Percentiles rank a stretch among this genome's conserved stretches.
Evolutionary conservation across 2,888 invertebrate species (phyloP).

Genomic region (Torymus aiolomorphi): DNA sequence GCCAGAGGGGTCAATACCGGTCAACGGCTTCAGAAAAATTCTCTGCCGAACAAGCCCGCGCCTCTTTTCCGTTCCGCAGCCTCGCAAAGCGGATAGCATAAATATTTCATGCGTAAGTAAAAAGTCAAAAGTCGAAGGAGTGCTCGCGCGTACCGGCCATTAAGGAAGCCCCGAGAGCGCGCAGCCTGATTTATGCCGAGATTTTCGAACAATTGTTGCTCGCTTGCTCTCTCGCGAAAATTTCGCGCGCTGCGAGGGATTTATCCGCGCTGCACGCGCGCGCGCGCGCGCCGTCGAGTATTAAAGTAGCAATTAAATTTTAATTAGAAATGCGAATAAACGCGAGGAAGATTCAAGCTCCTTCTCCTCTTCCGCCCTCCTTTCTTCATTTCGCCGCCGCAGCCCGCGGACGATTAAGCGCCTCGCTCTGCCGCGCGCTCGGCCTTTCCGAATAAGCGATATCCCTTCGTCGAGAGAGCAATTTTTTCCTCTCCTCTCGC

Average conservation of each 20-base stretch:
- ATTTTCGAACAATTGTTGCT: constrained; percentile 45
- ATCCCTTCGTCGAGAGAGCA: constrained; percentile 40
- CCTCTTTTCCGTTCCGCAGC: no score
- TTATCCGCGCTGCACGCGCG: neutral
- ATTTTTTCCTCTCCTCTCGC: constrained; percentile 13
- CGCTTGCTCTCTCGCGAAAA: neutral
- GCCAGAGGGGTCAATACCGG: no score
- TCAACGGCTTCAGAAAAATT: no score
- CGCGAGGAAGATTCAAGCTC: neutral
- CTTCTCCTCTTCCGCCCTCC: neutral
- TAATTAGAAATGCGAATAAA: constrained; percentile 53
- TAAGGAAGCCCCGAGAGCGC: neutral
- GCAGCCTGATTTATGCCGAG: constrained; percentile 33
- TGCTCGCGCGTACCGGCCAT: neutral
- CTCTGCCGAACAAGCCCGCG: no score
- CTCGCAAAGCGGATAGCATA: neutral
- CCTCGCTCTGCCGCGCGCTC: neutral
- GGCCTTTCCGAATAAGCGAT: constrained; percentile 9
- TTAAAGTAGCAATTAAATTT: constrained; percentile 54
- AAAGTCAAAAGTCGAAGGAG: constrained; percentile 10
- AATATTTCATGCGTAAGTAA: constrained; percentile 22
- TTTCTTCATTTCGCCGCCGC: constrained; percentile 16
- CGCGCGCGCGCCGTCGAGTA: neutral
- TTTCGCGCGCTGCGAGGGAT: constrained; percentile 16
- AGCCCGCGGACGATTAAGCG: constrained; percentile 34